Evolutionary conservation across 1,140 invertebrate species (phyloP), one percentile per base, ranked within the genome.

Genomic region (Rhizoglyphus robini): DNA sequence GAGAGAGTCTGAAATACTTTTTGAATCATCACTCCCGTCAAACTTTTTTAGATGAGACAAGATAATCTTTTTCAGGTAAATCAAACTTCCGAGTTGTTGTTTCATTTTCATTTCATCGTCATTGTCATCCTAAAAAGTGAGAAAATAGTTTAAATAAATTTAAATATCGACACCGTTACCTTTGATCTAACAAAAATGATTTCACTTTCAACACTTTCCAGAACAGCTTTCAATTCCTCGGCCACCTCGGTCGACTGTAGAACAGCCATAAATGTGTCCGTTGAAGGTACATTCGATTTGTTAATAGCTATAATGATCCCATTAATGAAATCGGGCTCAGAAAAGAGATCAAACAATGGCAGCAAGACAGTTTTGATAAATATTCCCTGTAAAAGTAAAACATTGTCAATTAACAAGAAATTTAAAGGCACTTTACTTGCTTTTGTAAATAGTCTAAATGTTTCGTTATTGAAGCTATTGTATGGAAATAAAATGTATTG

Each of bases 281-380:
- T 47, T 60, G 63, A 59, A 0, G 25, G 20, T 27, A n/a, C 13
- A 31, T 66, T 48, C 4, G 64, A 54, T 65, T 68, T 68, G 8
- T 5, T 64, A 27, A 89, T 82, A 86, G 88, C 90, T 72, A 94
- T 84, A 73, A 93, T 86, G 61, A 84, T 82, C 78, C 90, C 87
- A 80, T 96, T 96, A 69, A 96, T 86, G 75, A 90, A 94, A 81
- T 95, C 90, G 65, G 93, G 91, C 78, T 96, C 90, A 31, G 88
- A 88, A 57, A 95, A 76, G 70, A 89, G 78, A 73, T 86, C 80
- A 46, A 96, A 79, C 3, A 90, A 75, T 4, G 90, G 88, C 68
- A 83, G 78, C 65, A 95, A 82, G 48, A 95, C 81, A 69, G 83
- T 81, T 71, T 87, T 85, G 25, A 87, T 83, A 70, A 93, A 79